A percentile compares a stretch with the other conserved stretches of the same genome.
These are phyloP conservation scores for Drosophila fungiperda DNA, from an alignment of 2,888 invertebrate species.

Conservation along the genomic window DNA sequence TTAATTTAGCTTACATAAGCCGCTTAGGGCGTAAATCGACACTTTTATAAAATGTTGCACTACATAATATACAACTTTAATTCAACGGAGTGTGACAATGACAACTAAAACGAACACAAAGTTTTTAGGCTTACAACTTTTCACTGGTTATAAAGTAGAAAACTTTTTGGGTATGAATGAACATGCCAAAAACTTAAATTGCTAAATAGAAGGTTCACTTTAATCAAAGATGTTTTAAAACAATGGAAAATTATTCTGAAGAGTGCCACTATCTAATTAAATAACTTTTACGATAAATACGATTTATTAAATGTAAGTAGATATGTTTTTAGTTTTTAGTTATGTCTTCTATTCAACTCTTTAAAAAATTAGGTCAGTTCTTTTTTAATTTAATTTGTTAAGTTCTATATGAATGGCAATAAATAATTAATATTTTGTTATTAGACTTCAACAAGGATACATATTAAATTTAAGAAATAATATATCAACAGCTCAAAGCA, in stretches of 20 bases:
- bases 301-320: neutral
- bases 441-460: neutral
- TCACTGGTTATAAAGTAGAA: neutral
- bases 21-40: conserved; percentile 41
- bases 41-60: conserved; percentile 27
- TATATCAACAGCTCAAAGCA: neutral
- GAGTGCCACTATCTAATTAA: neutral
- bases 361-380: neutral
- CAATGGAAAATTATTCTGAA: neutral
- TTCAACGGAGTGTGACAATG: conserved; percentile 43
- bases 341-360: neutral
- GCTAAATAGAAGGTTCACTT: neutral
- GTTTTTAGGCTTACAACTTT: neutral
- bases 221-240: neutral
- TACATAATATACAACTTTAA: conserved; percentile 51
- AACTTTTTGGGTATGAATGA: neutral
- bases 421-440: neutral
- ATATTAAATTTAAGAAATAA: neutral
- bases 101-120: neutral
- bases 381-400: neutral
- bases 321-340: neutral
- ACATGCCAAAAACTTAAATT: neutral
- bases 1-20: conserved; percentile 66
- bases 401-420: neutral
- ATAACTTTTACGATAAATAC: neutral